Evolutionary conservation across 2,797 vertebrate genomes (phyloP), one percentile per base, ranked within the genome.

Genomic region (Arnoldichthys spilopterus): DNA sequence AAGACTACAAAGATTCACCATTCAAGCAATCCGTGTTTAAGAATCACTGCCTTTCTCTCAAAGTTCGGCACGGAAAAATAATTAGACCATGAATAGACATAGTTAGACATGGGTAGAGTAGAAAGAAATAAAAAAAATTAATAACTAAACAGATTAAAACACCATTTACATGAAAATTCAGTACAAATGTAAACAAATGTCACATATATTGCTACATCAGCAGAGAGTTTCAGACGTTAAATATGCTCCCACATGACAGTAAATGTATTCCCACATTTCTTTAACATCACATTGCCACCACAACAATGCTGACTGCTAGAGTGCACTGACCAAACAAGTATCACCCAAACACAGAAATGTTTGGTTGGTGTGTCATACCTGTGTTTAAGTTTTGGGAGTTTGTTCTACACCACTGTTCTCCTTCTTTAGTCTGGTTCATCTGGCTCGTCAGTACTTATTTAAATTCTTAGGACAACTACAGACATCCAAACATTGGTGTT

Each of bases 191-290:
- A 71, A 71, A 54, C 37, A 43, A 64, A 67, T 40, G 37, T 45
- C 45, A 34, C n/a, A 34, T 22, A 63, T 63, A 66, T 40, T 53
- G 47, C 47, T 53, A 66, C 73, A 76, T 24, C 59, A 51, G 47
- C 32, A 47, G 16, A 51, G 7, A 40, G 28, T 32, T 51, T 18
- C 61, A 66, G n/a, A 76, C 62, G 37, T 8, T 8, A 3, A 16
- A 56, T 56, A 11, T 53, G 34, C 47, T 63, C 28, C 12, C 9
- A 47, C 49, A 53, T 75, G 30, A 64, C 73, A 66, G 3, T 37
- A 37, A 37, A 37, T 8, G 8, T n/a, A n/a, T n/a, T n/a, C n/a
- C n/a, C n/a, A n/a, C n/a, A n/a, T n/a, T n/a, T 37, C 32, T 76
- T 43, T 63, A 24, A 66, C 32, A 64, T 47, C 2, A 68, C 22